phyloP scores from a whole-genome alignment of 2,888 invertebrate species.

The Tanytarsus gracilentus region DNA sequence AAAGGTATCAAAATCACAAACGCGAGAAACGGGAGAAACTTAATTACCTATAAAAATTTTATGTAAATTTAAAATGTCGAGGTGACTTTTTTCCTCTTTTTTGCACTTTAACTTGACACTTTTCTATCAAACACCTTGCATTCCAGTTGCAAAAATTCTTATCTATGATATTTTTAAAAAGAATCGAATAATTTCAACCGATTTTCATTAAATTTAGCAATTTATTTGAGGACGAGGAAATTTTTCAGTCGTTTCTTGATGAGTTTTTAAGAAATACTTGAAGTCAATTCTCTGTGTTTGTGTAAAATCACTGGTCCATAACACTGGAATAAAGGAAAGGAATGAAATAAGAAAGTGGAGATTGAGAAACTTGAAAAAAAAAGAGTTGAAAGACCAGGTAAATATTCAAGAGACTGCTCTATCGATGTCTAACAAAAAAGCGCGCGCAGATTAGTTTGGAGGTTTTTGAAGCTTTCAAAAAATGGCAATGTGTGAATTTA shows the following conservation, averaged over 20 bases:
- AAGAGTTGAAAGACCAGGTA: conserved; percentile 12
- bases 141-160: not conserved
- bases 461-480: not conserved
- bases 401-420: conserved; percentile 17
- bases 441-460: conserved; percentile 9
- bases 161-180: not conserved
- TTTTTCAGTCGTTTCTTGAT: conserved; percentile 27
- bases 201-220: conserved; percentile 8
- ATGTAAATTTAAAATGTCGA: conserved; percentile 27
- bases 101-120: conserved; percentile 17
- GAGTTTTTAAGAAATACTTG: conserved; percentile 29
- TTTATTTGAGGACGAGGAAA: conserved; percentile 22
- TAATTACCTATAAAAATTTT: conserved; percentile 29
- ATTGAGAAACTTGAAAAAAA: conserved; percentile 14
- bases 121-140: not conserved
- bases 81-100: conserved; percentile 7
- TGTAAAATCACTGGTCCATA: conserved; percentile 30
- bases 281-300: conserved; percentile 24
- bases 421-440: conserved; percentile 8
- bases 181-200: not conserved
- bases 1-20: conserved; percentile 28
- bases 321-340: conserved; percentile 27
- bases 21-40: conserved; percentile 19
- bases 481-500: not conserved
- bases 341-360: conserved; percentile 15